Conservation (phyloP, 2,113 vertebrate species). For the Eretmochelys imbricata region DNA sequence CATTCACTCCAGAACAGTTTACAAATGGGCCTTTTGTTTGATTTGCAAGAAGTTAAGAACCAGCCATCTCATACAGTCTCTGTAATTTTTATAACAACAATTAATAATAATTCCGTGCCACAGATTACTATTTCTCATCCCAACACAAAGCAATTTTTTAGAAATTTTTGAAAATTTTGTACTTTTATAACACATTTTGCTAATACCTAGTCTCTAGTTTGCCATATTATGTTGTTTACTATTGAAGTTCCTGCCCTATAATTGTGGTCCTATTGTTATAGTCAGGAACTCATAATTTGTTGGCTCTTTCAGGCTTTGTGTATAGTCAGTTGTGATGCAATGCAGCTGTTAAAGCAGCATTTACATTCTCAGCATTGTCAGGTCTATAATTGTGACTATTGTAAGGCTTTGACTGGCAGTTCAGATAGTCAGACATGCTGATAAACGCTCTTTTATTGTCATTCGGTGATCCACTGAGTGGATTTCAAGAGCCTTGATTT, state of each 20-base stretch:
- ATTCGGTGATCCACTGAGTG: neutral
- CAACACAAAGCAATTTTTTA: slow-evolving; percentile 50
- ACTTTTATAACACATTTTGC: slow-evolving; percentile 76
- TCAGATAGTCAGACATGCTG: neutral
- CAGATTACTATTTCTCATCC: neutral
- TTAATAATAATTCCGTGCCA: neutral
- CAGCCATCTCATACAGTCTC: slow-evolving; percentile 4
- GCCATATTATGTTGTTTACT: neutral
- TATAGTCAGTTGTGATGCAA: neutral
- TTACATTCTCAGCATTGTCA: neutral
- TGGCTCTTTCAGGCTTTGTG: neutral
- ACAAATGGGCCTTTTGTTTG: neutral
- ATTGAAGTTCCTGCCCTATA: neutral
- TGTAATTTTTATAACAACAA: neutral
- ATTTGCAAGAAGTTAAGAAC: neutral
- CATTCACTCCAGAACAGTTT: neutral
- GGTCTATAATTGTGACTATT: neutral
- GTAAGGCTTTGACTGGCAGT: neutral
- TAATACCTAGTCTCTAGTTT: slow-evolving; percentile 64
- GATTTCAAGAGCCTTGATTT: slow-evolving; percentile 37
- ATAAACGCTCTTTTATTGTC: slow-evolving; percentile 1
- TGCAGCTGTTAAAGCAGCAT: slow-evolving; percentile 29
- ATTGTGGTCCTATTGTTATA: neutral
- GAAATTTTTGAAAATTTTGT: slow-evolving; percentile 74
- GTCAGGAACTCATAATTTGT: accelerated